Evolutionary conservation across 1,140 invertebrate genomes (phyloP), one percentile per base, ranked within the genome.

Genomic region (Plodia interpunctella): DNA sequence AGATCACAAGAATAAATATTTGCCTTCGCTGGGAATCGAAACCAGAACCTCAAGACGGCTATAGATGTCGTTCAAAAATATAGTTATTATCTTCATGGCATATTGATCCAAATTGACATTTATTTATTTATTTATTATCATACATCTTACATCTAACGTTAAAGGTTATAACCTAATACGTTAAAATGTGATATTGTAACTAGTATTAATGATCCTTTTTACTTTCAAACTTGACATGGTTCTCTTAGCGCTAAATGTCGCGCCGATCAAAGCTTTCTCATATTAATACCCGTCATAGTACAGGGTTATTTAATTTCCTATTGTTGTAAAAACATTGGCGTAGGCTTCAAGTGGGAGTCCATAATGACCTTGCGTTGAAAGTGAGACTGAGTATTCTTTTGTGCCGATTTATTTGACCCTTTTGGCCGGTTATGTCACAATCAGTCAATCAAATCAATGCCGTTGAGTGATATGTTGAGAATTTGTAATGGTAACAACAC

Each of bases 331-430:
- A 55, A 50, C 30, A 35, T 11, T 20, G 60, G 60, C 60, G 70
- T 72, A 64, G 70, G 70, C 25, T 61, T 51, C 0, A 18, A 38
- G 64, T 67, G 61, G 70, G 65, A 55, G 65, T 62, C 18, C 25
- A n/a, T 15, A 25, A 53, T 54, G 70, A 70, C 70, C 70, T 73
- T 73, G 60, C 44, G 59, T 67, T 58, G 67, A 70, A 64, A 73
- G 70, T 70, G 57, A 69, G 60, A 66, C 63, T 61, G 63, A 72
- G 19, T 51, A 51, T 53, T 53, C 20, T 25, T 53, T n/a, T 53
- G 4, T 53, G 9, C 21, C 17, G 19, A n/a, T 53, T n/a, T 25
- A n/a, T 21, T 44, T 21, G 51, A n/a, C 51, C 51, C 51, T 53
- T 51, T 51, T 11, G 19, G 51, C 21, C 20, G 28, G 25, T 28